Evolutionary conservation across 2,888 invertebrate genomes (phyloP).

Genomic region (Eretmocerus hayati): DNA sequence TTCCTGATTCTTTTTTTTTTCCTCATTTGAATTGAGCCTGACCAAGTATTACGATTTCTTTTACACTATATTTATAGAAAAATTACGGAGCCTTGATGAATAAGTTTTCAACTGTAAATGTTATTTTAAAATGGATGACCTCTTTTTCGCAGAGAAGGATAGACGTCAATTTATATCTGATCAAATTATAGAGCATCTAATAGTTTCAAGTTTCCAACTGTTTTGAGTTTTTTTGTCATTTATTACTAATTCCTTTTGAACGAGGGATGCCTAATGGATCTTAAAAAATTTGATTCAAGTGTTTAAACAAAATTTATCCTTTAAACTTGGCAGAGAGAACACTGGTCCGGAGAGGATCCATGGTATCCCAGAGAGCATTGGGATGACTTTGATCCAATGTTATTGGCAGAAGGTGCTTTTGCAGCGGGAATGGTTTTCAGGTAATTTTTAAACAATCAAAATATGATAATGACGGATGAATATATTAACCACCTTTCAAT

Average conservation of each 20-base stretch:
- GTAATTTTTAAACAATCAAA: slow-evolving; percentile 41
- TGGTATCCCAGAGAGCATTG: slow-evolving; percentile 85
- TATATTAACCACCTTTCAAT: background rate
- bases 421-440: slow-evolving; percentile 95
- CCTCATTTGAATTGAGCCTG: too few species aligned
- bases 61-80: too few species aligned
- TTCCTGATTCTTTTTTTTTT: too few species aligned
- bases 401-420: slow-evolving; percentile 88
- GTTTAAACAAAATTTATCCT: slow-evolving; percentile 17
- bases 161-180: too few species aligned
- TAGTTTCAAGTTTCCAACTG: too few species aligned
- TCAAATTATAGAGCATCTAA: too few species aligned
- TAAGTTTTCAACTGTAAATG: too few species aligned
- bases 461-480: background rate
- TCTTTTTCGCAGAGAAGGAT: too few species aligned
- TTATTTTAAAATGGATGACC: too few species aligned
- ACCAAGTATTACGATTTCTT: too few species aligned
- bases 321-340: slow-evolving; percentile 58
- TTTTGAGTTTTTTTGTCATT: background rate
- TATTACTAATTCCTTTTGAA: background rate
- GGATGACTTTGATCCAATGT: slow-evolving; percentile 93
- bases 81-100: too few species aligned
- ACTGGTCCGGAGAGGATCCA: slow-evolving; percentile 63
- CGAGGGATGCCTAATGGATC: background rate
- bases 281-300: background rate